Conservation (phyloP, 2,888 invertebrate genomes). For the Yponomeuta evonymella region DNA sequence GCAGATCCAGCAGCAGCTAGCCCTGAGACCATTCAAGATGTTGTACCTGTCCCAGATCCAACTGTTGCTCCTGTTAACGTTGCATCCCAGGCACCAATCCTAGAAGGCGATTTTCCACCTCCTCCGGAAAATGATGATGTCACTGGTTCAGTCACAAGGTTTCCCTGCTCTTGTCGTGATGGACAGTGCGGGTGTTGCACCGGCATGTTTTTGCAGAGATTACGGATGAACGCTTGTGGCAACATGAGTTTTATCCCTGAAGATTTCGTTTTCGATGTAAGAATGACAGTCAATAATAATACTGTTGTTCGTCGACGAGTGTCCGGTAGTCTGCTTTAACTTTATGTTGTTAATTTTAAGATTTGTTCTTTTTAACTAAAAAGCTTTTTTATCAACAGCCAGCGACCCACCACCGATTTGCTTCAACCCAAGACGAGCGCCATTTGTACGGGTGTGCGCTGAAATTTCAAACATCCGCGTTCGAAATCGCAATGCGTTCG, state of each 20-base stretch:
- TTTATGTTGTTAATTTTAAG: not conserved
- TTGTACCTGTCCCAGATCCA: not conserved
- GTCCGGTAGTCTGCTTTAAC: slow-evolving; percentile 73
- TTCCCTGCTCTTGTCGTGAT: slow-evolving; percentile 78
- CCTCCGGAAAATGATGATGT: slow-evolving; percentile 33
- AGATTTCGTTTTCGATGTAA: slow-evolving; percentile 87
- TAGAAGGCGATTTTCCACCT: slow-evolving; percentile 31
- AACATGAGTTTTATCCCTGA: slow-evolving; percentile 87
- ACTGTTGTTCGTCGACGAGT: slow-evolving; percentile 82
- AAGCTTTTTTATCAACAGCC: slow-evolving; percentile 61
- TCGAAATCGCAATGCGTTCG: slow-evolving; percentile 85
- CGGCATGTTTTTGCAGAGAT: slow-evolving; percentile 76
- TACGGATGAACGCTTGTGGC: slow-evolving; percentile 85
- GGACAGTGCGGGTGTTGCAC: slow-evolving; percentile 84
- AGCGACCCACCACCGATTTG: slow-evolving; percentile 85
- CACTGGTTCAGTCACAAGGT: slow-evolving; percentile 65
- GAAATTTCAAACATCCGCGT: slow-evolving; percentile 88
- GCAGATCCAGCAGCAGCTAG: slow-evolving; percentile 25
- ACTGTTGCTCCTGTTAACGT: slow-evolving; percentile 24
- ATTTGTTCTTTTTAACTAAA: not conserved
- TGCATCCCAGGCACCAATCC: slow-evolving; percentile 34
- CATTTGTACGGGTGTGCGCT: slow-evolving; percentile 82
- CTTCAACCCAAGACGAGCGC: slow-evolving; percentile 81
- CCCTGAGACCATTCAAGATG: slow-evolving; percentile 13
- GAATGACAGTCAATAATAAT: slow-evolving; percentile 82